Conservation (phyloP, 2,888 invertebrate genomes). For the Pharmacophagus antenor region DNA sequence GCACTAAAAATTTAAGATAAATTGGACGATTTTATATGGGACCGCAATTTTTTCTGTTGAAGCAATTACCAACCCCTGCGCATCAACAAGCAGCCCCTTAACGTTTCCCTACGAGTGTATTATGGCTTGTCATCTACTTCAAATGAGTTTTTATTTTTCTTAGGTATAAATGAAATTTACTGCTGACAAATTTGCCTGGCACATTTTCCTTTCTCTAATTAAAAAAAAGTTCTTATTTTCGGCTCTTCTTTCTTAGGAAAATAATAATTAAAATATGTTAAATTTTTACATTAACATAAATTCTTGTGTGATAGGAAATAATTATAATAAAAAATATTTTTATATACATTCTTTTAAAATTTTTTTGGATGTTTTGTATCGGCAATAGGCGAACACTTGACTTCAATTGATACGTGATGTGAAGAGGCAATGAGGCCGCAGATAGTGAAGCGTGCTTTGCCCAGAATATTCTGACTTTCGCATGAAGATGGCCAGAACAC, state of each 20-base stretch:
- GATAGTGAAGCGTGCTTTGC: too few relatives aligned
- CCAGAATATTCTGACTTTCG: too few relatives aligned
- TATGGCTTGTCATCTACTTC: constrained; percentile 79
- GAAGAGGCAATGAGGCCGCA: too few relatives aligned
- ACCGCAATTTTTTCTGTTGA: constrained; percentile 18
- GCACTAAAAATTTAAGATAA: constrained; percentile 2
- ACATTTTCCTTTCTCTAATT: constrained; percentile 1
- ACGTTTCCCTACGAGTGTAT: constrained; percentile 74
- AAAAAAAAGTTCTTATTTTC: background rate
- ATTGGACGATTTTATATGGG: constrained; percentile 7
- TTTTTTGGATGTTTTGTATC: too few relatives aligned
- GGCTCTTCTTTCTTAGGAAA: background rate
- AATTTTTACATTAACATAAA: too few relatives aligned
- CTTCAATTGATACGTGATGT: too few relatives aligned
- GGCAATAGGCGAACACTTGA: too few relatives aligned
- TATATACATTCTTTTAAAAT: too few relatives aligned
- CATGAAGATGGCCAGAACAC: too few relatives aligned
- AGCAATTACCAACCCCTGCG: constrained; percentile 22
- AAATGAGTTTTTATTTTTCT: constrained; percentile 80
- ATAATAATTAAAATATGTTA: background rate
- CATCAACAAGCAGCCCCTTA: constrained; percentile 69
- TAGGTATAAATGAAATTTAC: constrained; percentile 80
- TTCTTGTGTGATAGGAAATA: too few relatives aligned
- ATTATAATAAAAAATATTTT: too few relatives aligned
- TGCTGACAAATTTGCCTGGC: constrained; percentile 73